Evolutionary conservation across 1,140 invertebrate genomes (phyloP).

Genomic region (Drosophila dunni): DNA sequence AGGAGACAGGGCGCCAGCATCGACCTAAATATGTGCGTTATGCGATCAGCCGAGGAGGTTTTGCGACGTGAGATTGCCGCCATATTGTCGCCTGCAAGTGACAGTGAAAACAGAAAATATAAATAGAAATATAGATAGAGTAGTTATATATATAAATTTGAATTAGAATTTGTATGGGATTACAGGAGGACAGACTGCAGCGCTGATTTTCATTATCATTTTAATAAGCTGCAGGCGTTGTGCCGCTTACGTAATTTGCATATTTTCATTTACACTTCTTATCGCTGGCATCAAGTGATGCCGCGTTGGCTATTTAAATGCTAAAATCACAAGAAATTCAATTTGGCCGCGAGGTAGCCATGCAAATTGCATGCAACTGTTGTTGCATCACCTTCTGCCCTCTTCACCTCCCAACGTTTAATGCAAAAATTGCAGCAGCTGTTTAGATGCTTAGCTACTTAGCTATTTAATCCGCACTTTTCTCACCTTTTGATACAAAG

Average conservation of each 20-base stretch:
- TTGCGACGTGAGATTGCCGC: conserved; percentile 84
- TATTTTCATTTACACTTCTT: conserved; percentile 71
- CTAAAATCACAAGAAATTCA: conserved; percentile 62
- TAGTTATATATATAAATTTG: conserved; percentile 40
- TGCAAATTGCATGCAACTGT: conserved; percentile 39
- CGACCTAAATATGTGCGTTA: conserved; percentile 81
- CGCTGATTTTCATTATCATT: conserved; percentile 52
- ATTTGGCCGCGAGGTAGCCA: conserved; percentile 37
- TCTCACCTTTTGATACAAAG: conserved; percentile 94
- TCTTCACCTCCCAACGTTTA: conserved; percentile 3
- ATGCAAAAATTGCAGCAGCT: conserved; percentile 26
- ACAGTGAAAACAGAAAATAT: conserved; percentile 36
- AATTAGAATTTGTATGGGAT: conserved; percentile 40
- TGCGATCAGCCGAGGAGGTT: conserved; percentile 83
- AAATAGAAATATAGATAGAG: neutral
- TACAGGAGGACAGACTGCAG: conserved; percentile 4
- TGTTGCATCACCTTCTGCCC: neutral
- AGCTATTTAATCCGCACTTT: conserved; percentile 9
- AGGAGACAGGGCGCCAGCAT: conserved; percentile 82
- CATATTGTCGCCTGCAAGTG: conserved; percentile 84
- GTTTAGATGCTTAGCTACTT: conserved; percentile 17
- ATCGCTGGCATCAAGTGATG: conserved; percentile 42
- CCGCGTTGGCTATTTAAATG: conserved; percentile 66
- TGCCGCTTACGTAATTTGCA: conserved; percentile 56
- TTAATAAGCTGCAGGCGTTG: conserved; percentile 69